Conservation (phyloP, 1,140 invertebrate species). For the Trissolcus basalis region DNA sequence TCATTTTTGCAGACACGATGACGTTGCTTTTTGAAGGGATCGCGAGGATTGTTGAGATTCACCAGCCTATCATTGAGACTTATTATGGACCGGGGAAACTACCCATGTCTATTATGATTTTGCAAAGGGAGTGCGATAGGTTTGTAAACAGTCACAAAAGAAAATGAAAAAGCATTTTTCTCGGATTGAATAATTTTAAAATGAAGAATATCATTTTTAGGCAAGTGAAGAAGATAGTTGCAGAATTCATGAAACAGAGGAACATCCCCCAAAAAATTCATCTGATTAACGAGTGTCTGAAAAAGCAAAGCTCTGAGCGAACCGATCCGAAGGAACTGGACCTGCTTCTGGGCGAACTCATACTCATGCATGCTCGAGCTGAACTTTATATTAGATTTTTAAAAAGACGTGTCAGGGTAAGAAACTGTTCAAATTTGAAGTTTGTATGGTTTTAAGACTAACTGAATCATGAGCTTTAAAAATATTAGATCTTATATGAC, state of each 20-base stretch:
- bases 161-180: no score
- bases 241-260: constrained; percentile 86
- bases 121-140: constrained; percentile 92
- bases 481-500: no score
- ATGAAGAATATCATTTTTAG: constrained; percentile 33
- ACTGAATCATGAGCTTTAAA: no score
- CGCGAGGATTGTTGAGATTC: constrained; percentile 90
- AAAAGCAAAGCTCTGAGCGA: constrained; percentile 77
- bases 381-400: constrained; percentile 95
- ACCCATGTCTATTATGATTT: constrained; percentile 81
- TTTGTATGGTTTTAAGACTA: no score
- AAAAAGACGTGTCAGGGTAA: constrained; percentile 84
- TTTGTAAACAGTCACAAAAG: constrained; percentile 58
- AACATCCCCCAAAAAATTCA: constrained; percentile 83
- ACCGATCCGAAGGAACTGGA: constrained; percentile 92
- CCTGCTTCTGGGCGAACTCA: constrained; percentile 91
- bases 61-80: constrained; percentile 95
- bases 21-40: constrained; percentile 92
- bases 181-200: no score
- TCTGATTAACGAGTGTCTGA: constrained; percentile 79
- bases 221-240: constrained; percentile 79
- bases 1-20: constrained; percentile 89
- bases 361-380: constrained; percentile 91
- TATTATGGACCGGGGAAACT: constrained; percentile 93
- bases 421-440: no score